Evolutionary conservation across 2,888 invertebrate species (phyloP), one percentile per base, ranked within the genome.

Genomic region (Phyllotreta cruciferae): DNA sequence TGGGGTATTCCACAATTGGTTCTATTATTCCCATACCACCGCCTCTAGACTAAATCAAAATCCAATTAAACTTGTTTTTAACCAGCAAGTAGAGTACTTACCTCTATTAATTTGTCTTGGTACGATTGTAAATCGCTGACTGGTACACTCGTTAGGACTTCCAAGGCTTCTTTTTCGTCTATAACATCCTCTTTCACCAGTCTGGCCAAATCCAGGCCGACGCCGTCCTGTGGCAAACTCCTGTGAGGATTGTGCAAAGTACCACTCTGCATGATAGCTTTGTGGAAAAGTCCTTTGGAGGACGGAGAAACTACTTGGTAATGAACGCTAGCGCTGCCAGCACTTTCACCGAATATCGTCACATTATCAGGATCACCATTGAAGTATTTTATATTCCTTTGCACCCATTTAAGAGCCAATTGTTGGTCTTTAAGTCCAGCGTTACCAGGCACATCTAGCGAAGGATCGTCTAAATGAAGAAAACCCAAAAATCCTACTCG

Each of bases 311-410:
- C 67, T 69, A 82, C 80, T 72, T 83, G 78, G 67, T 79, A 83
- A 62, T 84, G 83, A 0, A 81, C 77, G 1, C 83, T 80, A 36
- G 79, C 80, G 5, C 78, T 82, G 0, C 85, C 84, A 1, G 84
- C 84, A 68, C 84, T 84, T 70, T 83, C 82, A 0, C 84, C 84
- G 62, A 82, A 80, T 0, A 82, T 72, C 0, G 82, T 82, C 6
- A 82, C 80, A 56, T 82, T 82, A 1, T 78, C 69, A 0, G 80
- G 74, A 71, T 24, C 24, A 4, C 24, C 24, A 4, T 24, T 24
- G 24, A 24, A 24, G 24, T 24, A 4, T 24, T 24, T 24, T 24
- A 24, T 24, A 24, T 24, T 24, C 4, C 24, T 24, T 24, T 24
- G 24, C 2, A 24, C 24, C 24, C 24, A 24, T 4, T 24, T 24